Conservation (phyloP, 2,888 invertebrate genomes). For the Megamerina dolium region DNA sequence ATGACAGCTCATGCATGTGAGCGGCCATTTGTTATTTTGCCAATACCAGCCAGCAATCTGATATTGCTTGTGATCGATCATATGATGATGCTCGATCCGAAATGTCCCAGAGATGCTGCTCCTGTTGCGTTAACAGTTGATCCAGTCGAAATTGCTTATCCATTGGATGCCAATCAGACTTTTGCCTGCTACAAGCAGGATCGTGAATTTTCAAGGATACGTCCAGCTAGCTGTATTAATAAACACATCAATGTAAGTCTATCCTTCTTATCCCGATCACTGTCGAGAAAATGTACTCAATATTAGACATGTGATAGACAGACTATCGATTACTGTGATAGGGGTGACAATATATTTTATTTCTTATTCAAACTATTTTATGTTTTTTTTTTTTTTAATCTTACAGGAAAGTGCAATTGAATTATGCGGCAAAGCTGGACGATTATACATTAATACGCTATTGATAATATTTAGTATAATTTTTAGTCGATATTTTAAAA, state of each 20-base stretch:
- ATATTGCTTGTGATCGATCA: constrained; percentile 70
- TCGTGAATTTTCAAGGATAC: constrained; percentile 59
- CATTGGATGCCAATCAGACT: constrained; percentile 51
- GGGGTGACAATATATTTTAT: too few relatives aligned
- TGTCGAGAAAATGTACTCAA: too few relatives aligned
- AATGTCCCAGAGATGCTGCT: constrained; percentile 54
- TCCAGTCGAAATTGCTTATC: constrained; percentile 50
- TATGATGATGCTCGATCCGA: too few relatives aligned
- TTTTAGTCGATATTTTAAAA: constrained; percentile 40
- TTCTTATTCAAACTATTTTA: background rate
- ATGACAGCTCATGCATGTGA: constrained; percentile 49
- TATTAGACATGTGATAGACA: too few relatives aligned
- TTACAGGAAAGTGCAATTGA: constrained; percentile 60
- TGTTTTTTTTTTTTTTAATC: constrained; percentile 1
- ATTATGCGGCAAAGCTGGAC: constrained; percentile 56
- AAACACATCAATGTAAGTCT: constrained; percentile 66
- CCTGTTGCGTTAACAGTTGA: constrained; percentile 48
- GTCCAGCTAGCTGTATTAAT: constrained; percentile 70
- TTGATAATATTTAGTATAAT: constrained; percentile 36
- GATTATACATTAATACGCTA: constrained; percentile 34
- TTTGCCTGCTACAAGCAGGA: constrained; percentile 57
- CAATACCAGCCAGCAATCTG: constrained; percentile 72
- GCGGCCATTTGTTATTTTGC: constrained; percentile 64
- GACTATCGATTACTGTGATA: too few relatives aligned
- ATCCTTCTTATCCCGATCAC: too few relatives aligned